phyloP scores from a whole-genome alignment of 2,113 vertebrate species.

The Notiomystis cincta region DNA sequence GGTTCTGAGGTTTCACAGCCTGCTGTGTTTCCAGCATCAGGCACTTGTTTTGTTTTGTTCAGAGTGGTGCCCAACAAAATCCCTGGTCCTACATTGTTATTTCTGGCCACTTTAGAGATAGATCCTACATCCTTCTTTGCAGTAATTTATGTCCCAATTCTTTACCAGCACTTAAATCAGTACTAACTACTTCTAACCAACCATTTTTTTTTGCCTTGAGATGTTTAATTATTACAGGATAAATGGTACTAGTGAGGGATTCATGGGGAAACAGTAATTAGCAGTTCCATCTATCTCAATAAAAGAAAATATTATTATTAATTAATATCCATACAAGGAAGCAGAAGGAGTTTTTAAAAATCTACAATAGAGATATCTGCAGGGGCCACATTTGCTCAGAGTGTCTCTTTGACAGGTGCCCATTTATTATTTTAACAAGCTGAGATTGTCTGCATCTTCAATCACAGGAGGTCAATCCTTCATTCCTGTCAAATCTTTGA shows the following conservation, averaged over 20 bases:
- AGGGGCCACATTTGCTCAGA: constrained; percentile 63
- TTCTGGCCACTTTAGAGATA: neutral
- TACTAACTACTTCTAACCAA: constrained; percentile 27
- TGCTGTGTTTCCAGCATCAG: neutral
- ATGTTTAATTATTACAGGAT: constrained; percentile 71
- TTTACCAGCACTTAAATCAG: constrained; percentile 27
- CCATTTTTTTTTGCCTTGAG: constrained; percentile 53
- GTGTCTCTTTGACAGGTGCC: constrained; percentile 64
- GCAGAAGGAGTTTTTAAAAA: constrained; percentile 55
- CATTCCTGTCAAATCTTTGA: constrained; percentile 62
- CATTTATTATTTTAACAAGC: constrained; percentile 67
- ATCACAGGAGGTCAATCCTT: constrained; percentile 36
- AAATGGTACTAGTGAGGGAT: constrained; percentile 64
- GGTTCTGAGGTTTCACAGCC: neutral
- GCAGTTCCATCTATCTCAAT: constrained; percentile 70
- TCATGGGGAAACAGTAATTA: constrained; percentile 70
- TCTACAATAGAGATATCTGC: constrained; percentile 66
- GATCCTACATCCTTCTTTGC: neutral
- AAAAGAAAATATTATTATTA: constrained; percentile 75
- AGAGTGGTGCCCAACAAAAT: neutral
- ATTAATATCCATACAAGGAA: constrained; percentile 70
- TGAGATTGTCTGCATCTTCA: constrained; percentile 56
- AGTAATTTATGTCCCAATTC: constrained; percentile 12
- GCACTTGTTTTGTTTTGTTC: neutral
- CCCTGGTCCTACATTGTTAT: neutral